Evolutionary conservation across 1,140 invertebrate species (phyloP).

Genomic region (Trichonephila inaurata): DNA sequence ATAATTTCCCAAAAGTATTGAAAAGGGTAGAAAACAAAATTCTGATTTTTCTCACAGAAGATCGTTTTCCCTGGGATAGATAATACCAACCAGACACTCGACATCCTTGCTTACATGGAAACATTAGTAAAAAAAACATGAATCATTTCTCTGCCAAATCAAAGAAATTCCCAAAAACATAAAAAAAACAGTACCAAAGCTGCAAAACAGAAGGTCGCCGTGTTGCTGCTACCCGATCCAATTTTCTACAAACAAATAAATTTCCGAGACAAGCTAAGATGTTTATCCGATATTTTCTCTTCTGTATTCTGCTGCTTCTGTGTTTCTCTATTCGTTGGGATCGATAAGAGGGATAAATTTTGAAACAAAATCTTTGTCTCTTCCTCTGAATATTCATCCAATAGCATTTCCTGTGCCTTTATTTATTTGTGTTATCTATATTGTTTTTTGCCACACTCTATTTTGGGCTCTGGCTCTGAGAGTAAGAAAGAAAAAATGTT

Average conservation of each 20-base stretch:
- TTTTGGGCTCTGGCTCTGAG: background rate
- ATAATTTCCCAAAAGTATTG: background rate
- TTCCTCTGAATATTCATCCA: conserved; percentile 12
- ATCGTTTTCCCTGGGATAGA: background rate
- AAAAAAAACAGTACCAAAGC: background rate
- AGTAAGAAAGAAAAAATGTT: background rate
- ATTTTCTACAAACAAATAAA: conserved; percentile 31
- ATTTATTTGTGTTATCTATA: background rate
- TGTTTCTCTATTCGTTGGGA: background rate
- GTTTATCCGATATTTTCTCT: conserved; percentile 19
- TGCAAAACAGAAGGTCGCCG: background rate
- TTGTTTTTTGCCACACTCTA: background rate
- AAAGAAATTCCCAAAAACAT: background rate
- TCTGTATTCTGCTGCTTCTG: background rate
- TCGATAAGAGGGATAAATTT: conserved; percentile 17
- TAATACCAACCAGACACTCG: background rate
- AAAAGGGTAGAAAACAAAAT: background rate
- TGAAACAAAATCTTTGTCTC: conserved; percentile 38
- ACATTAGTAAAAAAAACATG: background rate
- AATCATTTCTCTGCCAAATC: background rate
- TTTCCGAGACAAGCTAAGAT: background rate
- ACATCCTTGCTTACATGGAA: background rate
- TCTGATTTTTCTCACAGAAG: background rate
- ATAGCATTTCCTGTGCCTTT: background rate
- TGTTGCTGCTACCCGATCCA: background rate